Conservation (phyloP, 2,797 vertebrate genomes). For the Acrossocheilus wenchowensis region DNA sequence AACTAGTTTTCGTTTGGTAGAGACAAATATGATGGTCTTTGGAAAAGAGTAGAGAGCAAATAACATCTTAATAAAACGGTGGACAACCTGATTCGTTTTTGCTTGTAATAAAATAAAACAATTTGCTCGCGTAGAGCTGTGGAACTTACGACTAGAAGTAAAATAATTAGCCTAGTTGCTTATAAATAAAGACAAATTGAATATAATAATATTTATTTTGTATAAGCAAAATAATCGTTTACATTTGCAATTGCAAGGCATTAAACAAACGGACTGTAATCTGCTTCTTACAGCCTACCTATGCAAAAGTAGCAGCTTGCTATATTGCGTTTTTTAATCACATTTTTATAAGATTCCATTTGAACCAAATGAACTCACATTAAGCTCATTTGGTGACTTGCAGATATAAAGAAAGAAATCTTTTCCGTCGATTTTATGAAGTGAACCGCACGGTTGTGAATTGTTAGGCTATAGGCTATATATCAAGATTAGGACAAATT, state of each 20-base stretch:
- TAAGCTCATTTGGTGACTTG: background rate
- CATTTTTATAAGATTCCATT: background rate
- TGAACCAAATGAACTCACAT: background rate
- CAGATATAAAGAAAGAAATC: constrained; percentile 59
- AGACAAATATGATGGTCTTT: background rate
- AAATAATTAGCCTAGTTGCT: background rate
- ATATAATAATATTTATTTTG: background rate
- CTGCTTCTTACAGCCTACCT: background rate
- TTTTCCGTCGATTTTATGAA: constrained; percentile 61
- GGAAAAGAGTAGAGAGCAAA: background rate
- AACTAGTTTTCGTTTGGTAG: constrained; percentile 2
- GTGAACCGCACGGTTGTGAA: constrained; percentile 46
- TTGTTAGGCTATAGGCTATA: background rate
- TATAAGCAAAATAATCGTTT: background rate
- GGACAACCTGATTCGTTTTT: background rate
- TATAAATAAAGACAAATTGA: background rate
- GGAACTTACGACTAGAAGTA: background rate
- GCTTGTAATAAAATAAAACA: background rate
- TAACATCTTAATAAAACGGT: background rate
- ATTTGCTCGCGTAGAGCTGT: too few relatives aligned
- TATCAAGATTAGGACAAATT: background rate
- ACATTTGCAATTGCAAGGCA: background rate
- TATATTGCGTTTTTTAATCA: background rate
- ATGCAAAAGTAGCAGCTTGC: background rate
- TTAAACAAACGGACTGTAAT: background rate